Percentiles rank a stretch among this genome's conserved stretches.
These are phyloP conservation scores for Litoditis marina DNA, from an alignment of 2,888 invertebrate genomes.

Conservation along the genomic window DNA sequence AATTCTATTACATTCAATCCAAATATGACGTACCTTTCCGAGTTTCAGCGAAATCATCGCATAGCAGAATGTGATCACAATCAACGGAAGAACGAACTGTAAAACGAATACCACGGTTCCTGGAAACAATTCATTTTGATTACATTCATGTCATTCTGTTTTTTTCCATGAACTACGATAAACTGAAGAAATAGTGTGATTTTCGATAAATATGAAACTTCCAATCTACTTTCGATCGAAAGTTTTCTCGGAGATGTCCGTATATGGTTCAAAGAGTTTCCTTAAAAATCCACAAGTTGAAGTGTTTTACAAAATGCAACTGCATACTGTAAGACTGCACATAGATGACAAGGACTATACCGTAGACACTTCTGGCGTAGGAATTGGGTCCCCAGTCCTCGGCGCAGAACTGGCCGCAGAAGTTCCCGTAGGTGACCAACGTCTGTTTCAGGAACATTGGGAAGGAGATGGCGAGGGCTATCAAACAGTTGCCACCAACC, in stretches of 20 bases:
- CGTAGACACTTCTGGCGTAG: constrained; percentile 38
- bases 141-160: neutral
- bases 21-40: constrained; percentile 37
- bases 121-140: constrained; percentile 15
- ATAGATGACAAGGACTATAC: constrained; percentile 19
- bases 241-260: too few species aligned
- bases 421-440: constrained; percentile 25
- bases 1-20: too few species aligned
- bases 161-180: neutral
- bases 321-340: too few species aligned
- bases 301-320: too few species aligned
- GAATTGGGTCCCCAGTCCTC: constrained; percentile 54
- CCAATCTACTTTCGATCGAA: neutral
- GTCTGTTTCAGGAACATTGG: constrained; percentile 55
- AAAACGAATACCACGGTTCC: constrained; percentile 56
- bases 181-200: neutral
- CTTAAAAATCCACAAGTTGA: too few species aligned
- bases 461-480: constrained; percentile 50
- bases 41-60: constrained; percentile 54
- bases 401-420: constrained; percentile 51
- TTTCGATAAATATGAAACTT: neutral
- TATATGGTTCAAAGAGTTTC: too few species aligned
- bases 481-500: constrained; percentile 44
- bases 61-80: constrained; percentile 57
- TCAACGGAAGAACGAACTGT: constrained; percentile 57